Evolutionary conservation across 1,140 invertebrate species (phyloP).

Genomic region (Apis dorsata): DNA sequence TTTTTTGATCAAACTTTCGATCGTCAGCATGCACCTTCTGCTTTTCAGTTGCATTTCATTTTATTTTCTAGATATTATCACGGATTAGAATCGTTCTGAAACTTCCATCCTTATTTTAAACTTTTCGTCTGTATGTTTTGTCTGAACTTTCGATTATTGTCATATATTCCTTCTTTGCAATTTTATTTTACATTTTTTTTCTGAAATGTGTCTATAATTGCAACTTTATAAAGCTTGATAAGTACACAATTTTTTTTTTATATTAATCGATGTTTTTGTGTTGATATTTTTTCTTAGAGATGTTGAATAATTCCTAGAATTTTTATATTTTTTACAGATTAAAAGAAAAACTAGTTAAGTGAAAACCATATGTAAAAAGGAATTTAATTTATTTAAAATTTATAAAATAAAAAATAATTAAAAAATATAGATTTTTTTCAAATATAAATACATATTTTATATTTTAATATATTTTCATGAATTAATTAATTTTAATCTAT

Average conservation of each 20-base stretch:
- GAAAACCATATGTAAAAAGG: too few species aligned
- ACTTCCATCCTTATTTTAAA: not conserved
- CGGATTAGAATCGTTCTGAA: not conserved
- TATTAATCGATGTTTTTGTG: not conserved
- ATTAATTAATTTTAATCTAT: too few species aligned
- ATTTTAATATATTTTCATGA: too few species aligned
- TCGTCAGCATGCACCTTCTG: not conserved
- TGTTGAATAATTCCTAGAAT: not conserved
- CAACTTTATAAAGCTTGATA: not conserved
- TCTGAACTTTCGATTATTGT: not conserved
- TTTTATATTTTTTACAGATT: not conserved
- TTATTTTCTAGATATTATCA: conserved; percentile 21
- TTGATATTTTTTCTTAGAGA: not conserved
- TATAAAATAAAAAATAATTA: too few species aligned
- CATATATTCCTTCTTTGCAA: not conserved
- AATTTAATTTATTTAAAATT: too few species aligned
- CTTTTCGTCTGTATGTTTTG: not conserved
- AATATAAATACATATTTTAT: too few species aligned
- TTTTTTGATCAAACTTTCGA: not conserved
- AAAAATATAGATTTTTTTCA: too few species aligned
- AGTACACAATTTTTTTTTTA: not conserved
- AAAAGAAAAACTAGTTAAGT: too few species aligned
- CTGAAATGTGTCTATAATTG: not conserved
- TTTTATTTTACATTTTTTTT: not conserved
- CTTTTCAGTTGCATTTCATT: not conserved